Evolutionary conservation across 2,113 vertebrate genomes (phyloP), one percentile per base, ranked within the genome.

Genomic region (Engystomops pustulosus): DNA sequence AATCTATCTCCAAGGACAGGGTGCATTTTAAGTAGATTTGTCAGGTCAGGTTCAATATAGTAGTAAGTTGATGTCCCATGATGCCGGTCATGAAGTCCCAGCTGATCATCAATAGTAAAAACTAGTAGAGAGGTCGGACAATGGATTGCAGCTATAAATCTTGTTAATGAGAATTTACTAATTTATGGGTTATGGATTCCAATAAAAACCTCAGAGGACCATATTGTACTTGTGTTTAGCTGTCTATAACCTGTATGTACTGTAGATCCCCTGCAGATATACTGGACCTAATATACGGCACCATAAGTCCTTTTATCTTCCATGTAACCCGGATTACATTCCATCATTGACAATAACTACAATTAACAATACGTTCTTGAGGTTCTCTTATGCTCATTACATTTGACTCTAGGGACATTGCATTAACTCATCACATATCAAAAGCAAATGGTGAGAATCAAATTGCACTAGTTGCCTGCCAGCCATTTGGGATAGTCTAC

Each of bases 401-500:
- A 36, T 67, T 67, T 3, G 12, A 9, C n/a, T 27, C 20, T 71
- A 44, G 45, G 38, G 38, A 2, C 41, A 71, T 45, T 32, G 27
- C 44, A 41, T 11, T 44, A 44, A 10, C 68, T 70, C 20, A 70
- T 70, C 68, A 51, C 36, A 41, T 34, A 32, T 30, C 17, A 51
- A 34, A n/a, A 75, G 27, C 71, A 75, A 76, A 76, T 76, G 72
- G 47, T 30, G 17, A 20, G 72, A 53, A n/a, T 76, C 47, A 76
- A 12, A 53, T 34, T 75, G 45, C 72, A 70, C 12, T n/a, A 32
- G 45, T 75, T 20, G 25, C 51, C 27, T 30, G 27, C 45, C 6
- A 47, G 60, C 27, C 6, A 65, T 34, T 10, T 76, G 47, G 30
- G 4, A 51, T 30, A 6, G 27, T 32, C 47, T 20, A 10, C 9